Percentiles rank a stretch among this genome's conserved stretches.
Conservation (phyloP, 2,113 vertebrate species). For the Diadophis punctatus region DNA sequence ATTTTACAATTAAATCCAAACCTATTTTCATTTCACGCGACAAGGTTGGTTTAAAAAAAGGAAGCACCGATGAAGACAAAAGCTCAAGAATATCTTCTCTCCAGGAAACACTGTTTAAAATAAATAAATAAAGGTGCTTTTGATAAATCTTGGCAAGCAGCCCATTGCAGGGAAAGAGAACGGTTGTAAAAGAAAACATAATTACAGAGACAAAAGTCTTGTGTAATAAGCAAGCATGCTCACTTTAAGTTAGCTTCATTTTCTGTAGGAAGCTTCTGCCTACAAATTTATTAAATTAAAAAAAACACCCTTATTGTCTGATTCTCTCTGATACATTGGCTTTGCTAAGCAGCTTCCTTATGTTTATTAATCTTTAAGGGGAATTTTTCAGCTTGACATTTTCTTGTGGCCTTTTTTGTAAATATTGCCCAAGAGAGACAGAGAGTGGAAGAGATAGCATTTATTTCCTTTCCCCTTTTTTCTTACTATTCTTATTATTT, state of each 20-base stretch:
- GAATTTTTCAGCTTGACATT: conserved; percentile 25
- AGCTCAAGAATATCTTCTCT: neutral
- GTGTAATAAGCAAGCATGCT: neutral
- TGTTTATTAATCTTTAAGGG: conserved; percentile 22
- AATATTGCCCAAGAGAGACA: too few relatives aligned
- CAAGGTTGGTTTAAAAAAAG: conserved; percentile 5
- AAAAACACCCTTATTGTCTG: conserved; percentile 11
- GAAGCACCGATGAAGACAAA: neutral
- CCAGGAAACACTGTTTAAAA: neutral
- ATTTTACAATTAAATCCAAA: neutral
- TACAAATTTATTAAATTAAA: neutral
- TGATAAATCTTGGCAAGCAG: conserved; percentile 1
- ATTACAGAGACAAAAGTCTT: conserved; percentile 1
- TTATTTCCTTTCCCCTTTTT: neutral
- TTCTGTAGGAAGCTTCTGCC: neutral
- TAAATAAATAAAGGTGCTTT: conserved; percentile 1
- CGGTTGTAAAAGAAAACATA: neutral
- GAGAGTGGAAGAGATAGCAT: neutral
- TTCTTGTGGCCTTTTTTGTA: too few relatives aligned
- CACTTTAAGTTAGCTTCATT: conserved; percentile 19
- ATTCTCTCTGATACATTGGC: conserved; percentile 21
- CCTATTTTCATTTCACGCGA: neutral
- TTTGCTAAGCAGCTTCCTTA: conserved; percentile 27
- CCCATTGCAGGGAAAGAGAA: neutral
- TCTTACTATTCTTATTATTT: neutral